Evolutionary conservation across 2,797 vertebrate species (phyloP).

Genomic region (Hoplostethus mediterraneus): DNA sequence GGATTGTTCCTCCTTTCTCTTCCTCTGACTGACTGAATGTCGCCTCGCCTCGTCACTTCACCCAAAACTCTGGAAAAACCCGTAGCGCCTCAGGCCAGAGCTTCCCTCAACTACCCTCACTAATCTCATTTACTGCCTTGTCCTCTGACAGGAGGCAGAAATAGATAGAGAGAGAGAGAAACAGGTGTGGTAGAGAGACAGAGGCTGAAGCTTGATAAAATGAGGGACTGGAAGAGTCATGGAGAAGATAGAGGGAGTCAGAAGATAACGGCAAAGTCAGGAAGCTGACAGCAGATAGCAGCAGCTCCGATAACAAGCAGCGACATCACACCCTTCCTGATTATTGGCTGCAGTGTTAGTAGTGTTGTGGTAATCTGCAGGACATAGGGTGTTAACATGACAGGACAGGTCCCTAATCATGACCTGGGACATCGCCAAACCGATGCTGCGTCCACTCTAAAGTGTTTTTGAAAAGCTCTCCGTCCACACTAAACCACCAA

Average conservation of each 20-base stretch:
- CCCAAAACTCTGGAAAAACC: conserved; percentile 30
- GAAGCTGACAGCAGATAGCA: conserved; percentile 40
- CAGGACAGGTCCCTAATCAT: too few species aligned
- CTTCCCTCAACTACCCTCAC: conserved; percentile 65
- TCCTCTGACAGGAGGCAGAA: conserved; percentile 51
- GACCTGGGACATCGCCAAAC: too few species aligned
- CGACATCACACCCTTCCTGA: conserved; percentile 11
- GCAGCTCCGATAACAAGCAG: conserved; percentile 40
- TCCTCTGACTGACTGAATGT: conserved; percentile 55
- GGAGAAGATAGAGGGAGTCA: conserved; percentile 6
- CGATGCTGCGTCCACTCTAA: too few species aligned
- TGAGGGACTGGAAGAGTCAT: conserved; percentile 23
- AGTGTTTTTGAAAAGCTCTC: too few species aligned
- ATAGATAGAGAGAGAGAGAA: conserved; percentile 33
- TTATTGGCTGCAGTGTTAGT: too few species aligned
- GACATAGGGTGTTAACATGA: too few species aligned
- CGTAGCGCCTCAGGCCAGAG: conserved; percentile 65
- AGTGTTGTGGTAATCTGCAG: too few species aligned
- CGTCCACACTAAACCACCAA: too few species aligned
- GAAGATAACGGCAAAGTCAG: conserved; percentile 48
- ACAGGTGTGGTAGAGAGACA: conserved; percentile 27
- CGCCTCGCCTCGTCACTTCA: neutral
- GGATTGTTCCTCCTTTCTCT: conserved; percentile 65
- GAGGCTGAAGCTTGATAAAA: neutral
- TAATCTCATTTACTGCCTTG: conserved; percentile 75